A percentile compares a stretch with the other conserved stretches of the same genome.
These are phyloP conservation scores for Caenorhabditis brenneri DNA, from an alignment of 1,140 invertebrate species.

Conservation along the genomic window DNA sequence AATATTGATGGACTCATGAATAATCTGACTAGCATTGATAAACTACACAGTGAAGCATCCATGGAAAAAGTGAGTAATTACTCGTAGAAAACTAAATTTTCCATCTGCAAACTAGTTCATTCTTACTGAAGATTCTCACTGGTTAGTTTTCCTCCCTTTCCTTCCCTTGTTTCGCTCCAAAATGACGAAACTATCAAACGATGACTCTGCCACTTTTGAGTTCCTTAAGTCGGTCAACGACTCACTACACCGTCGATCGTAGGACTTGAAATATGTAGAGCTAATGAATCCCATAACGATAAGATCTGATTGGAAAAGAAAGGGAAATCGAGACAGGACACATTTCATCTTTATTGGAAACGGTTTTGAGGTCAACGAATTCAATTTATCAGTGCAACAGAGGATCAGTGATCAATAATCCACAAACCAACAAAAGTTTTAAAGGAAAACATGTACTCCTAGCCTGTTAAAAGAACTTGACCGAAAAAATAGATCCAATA, in stretches of 20 bases:
- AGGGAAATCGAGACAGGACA: not conserved
- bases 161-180: no score
- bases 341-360: not conserved
- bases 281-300: conserved; percentile 23
- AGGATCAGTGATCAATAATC: not conserved
- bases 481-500: no score
- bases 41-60: not conserved
- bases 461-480: no score
- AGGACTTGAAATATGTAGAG: not conserved
- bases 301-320: conserved; percentile 34
- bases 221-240: not conserved
- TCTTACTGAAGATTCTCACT: no score
- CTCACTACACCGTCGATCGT: conserved; percentile 3
- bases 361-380: not conserved
- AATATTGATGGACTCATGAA: conserved; percentile 24
- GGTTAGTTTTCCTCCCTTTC: no score
- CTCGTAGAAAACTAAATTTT: no score
- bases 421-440: no score
- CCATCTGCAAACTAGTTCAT: no score
- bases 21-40: not conserved
- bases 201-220: not conserved
- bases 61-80: not conserved
- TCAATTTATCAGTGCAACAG: not conserved
- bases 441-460: no score
- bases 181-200: not conserved